Conservation (phyloP, 2,113 vertebrate genomes). For the Aptenodytes patagonicus region DNA sequence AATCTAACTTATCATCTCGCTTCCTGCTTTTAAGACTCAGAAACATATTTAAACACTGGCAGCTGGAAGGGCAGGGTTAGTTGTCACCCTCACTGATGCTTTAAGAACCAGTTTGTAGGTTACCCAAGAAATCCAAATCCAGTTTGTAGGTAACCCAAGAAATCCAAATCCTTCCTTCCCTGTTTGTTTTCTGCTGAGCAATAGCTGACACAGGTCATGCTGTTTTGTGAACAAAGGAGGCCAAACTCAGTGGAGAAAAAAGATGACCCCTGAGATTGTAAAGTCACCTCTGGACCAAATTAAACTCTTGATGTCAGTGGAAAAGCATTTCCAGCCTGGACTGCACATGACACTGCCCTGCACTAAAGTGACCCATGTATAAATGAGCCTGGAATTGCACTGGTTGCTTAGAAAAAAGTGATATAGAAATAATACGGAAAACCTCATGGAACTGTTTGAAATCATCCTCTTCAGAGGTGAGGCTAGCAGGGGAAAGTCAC, state of each 20-base stretch:
- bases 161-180: not conserved
- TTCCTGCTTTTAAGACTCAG: not conserved
- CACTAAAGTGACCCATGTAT: not conserved
- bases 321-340: not conserved
- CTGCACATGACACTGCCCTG: not conserved
- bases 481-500: not conserved
- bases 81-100: not conserved
- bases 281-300: slow-evolving; percentile 5
- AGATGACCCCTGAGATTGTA: not conserved
- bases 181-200: not conserved
- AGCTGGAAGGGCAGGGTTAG: not conserved
- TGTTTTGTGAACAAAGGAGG: not conserved
- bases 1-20: slow-evolving; percentile 1
- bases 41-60: not conserved
- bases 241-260: not conserved
- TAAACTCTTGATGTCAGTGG: not conserved
- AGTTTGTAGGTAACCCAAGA: not conserved
- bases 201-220: not conserved
- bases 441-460: not conserved
- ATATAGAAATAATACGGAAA: not conserved
- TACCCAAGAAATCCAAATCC: not conserved
- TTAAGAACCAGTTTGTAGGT: not conserved
- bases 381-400: not conserved
- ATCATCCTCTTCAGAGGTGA: not conserved
- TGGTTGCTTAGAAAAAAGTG: not conserved